phyloP scores from a whole-genome alignment of 2,797 vertebrate species.

The Craterocephalus amniculus region DNA sequence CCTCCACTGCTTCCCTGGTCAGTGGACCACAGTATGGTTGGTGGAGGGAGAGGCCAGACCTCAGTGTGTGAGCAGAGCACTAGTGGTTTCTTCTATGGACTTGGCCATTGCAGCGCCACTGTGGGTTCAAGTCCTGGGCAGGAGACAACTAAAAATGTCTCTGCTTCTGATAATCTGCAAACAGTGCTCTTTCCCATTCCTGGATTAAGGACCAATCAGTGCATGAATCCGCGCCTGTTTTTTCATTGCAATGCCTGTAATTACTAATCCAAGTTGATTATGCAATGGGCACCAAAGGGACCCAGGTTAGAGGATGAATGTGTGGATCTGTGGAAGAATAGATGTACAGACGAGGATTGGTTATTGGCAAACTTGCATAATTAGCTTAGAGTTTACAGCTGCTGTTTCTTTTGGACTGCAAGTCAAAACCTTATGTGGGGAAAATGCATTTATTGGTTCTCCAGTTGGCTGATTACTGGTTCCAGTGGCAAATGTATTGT shows the following conservation, averaged over 20 bases:
- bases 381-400: slow-evolving; percentile 26
- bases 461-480: slow-evolving; percentile 73
- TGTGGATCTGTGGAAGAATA: slow-evolving; percentile 1
- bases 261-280: slow-evolving; percentile 56
- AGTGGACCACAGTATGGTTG: slow-evolving; percentile 81
- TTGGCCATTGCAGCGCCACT: slow-evolving; percentile 73
- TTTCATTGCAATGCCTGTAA: slow-evolving; percentile 30
- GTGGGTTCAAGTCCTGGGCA: slow-evolving; percentile 77
- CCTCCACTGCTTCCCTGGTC: slow-evolving; percentile 76
- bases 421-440: slow-evolving; percentile 58
- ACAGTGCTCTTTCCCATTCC: slow-evolving; percentile 32
- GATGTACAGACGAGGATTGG: slow-evolving; percentile 13
- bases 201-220: slow-evolving; percentile 69
- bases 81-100: slow-evolving; percentile 75
- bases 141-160: slow-evolving; percentile 57
- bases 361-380: slow-evolving; percentile 26
- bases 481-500: slow-evolving; percentile 62
- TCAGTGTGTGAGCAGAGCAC: slow-evolving; percentile 75
- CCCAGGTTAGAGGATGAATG: slow-evolving; percentile 11
- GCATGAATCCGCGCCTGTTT: slow-evolving; percentile 38
- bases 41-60: slow-evolving; percentile 83
- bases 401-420: slow-evolving; percentile 39
- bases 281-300: slow-evolving; percentile 35
- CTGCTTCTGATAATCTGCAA: slow-evolving; percentile 64
- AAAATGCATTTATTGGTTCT: slow-evolving; percentile 68